Base-by-base conservation (phyloP, 1,140 invertebrate species). In the Nylanderia fulva region DNA sequence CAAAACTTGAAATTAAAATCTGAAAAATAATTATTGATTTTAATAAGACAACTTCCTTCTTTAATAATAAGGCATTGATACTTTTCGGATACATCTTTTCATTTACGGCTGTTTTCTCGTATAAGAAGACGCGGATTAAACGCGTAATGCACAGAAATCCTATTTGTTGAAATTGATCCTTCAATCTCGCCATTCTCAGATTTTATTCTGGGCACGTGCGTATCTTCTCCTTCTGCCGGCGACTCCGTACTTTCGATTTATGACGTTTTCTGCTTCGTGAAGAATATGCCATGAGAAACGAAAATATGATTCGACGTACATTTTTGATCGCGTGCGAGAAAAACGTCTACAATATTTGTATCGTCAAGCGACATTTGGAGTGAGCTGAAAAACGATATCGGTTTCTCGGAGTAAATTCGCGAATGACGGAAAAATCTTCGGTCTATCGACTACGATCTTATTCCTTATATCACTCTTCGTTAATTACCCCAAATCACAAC, bases 191-290 rank as follows among this genome's bases (percentile, higher is more conserved):
- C 21, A 0, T 80, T 79, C 36, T 71, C 64, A 8, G 64, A 71
- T 71, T 29, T 69, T 24, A 82, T 72, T 71, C 77, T 21, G n/a
- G 5, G 52, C 64, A 82, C 66, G 77, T 27, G 77, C 64, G 76
- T 29, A 71, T 82, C 52, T 29, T 36, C 61, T 27, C 45, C 66
- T 8, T 54, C 29, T 42, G 18, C 24, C 52, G 21, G 56, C 64
- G 77, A 29, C 24, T 54, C 36, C 36, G 64, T 21, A 33, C 77
- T 45, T 42, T 72, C 77, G 77, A 71, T 80, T 80, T 71, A 58
- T 33, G 52, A 82, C 66, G 18, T 42, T 48, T 24, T 13, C 33
- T 15, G 61, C 63, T 42, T 21, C 52, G 24, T 13, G 52, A 45
- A 72, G 21, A 54, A 60, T 72, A 72, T 60, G 15, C 45, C 52